Base-by-base conservation (phyloP, 2,797 vertebrate genomes). In the Typhlichthys eigenmanni region DNA sequence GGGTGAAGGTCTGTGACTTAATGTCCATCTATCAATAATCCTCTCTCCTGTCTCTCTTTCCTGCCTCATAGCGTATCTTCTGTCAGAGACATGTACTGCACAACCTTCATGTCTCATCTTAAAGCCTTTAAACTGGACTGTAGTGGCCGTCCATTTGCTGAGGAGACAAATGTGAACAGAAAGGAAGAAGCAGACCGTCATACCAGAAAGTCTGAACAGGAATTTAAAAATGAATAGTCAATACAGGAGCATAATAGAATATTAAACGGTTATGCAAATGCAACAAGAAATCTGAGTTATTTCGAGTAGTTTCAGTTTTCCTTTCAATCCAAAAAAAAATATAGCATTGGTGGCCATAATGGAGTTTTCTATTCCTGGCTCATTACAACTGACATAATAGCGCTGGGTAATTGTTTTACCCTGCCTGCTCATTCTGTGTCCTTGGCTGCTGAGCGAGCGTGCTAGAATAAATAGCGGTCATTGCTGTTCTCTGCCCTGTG, bases 391-490 rank as follows among this genome's bases (percentile, higher is more conserved):
- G 74, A 75, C 76, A 76, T 75, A 82, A 79, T 71, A 32, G 72
- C 1, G 45, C 58, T 11, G 62, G 74, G 61, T 81, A 81, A 85
- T 84, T 77, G 79, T 78, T 77, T 85, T 83, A 87, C 82, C 79
- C 74, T 16, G 68, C 24, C 72, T 66, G 70, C 72, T 87, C 85
- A 74, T 74, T 75, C 69, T 60, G 19, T 52, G 80, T 87, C 81
- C 75, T 82, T 83, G 81, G 74, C 69, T 75, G 67, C 67, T 54
- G 78, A 79, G 82, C 66, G 77, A 68, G 73, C 67, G 69, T 60
- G 56, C 45, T 17, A 67, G 75, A 66, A 78, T 78, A 78, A 82
- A 85, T 70, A 66, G 62, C 19, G 64, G 72, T 75, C 56, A 54
- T 75, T 79, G 75, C 71, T 64, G 19, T 47, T 56, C 61, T 68